These are phyloP conservation scores for Tiaroga cobitis DNA, from an alignment of 2,797 vertebrate species.

Conservation along the genomic window DNA sequence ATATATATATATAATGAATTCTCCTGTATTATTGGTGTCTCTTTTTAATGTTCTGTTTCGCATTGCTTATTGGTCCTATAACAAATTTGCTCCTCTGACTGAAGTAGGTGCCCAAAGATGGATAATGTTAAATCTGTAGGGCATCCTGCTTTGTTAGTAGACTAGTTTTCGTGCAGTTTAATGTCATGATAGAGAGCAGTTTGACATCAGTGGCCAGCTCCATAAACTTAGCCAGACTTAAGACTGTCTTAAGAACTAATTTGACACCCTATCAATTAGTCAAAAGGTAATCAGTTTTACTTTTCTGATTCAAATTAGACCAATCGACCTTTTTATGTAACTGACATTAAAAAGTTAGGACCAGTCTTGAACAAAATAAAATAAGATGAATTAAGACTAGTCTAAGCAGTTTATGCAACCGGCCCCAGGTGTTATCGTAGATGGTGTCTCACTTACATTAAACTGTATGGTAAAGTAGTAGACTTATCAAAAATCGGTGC, in stretches of 20 bases:
- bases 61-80: background rate
- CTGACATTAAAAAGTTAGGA: background rate
- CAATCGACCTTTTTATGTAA: background rate
- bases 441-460: background rate
- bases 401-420: background rate
- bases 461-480: background rate
- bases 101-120: background rate
- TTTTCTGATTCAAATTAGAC: background rate
- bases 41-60: slow-evolving; percentile 58
- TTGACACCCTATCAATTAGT: background rate
- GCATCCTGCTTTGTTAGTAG: background rate
- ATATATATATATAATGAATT: slow-evolving; percentile 76
- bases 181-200: background rate
- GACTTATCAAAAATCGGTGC: background rate
- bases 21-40: slow-evolving; percentile 70
- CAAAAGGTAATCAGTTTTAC: background rate
- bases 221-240: background rate
- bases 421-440: background rate
- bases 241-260: background rate
- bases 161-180: background rate
- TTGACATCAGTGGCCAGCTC: background rate
- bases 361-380: background rate
- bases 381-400: background rate
- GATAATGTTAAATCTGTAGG: background rate
- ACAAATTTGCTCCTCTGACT: background rate